These are phyloP conservation scores for Coluber constrictor DNA, from an alignment of 2,797 vertebrate genomes.

Conservation along the genomic window DNA sequence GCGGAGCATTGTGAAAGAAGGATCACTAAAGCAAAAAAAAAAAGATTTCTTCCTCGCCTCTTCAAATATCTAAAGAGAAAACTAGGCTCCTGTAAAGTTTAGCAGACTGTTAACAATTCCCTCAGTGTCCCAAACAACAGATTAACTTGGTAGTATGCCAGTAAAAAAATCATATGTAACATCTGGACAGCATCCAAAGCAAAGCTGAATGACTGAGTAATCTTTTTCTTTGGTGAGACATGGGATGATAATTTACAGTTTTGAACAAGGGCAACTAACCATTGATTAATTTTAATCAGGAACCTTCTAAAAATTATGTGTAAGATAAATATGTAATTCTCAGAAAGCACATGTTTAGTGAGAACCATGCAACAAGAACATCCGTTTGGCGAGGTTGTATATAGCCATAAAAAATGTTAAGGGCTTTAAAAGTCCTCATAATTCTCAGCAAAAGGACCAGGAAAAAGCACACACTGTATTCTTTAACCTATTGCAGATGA, in stretches of 20 bases:
- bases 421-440: slow-evolving; percentile 24
- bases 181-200: slow-evolving; percentile 77
- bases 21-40: slow-evolving; percentile 49
- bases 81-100: slow-evolving; percentile 47
- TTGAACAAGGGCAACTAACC: slow-evolving; percentile 53
- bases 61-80: slow-evolving; percentile 43
- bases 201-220: slow-evolving; percentile 72
- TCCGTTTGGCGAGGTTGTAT: slow-evolving; percentile 3
- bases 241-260: slow-evolving; percentile 72
- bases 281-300: slow-evolving; percentile 63
- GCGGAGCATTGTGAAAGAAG: slow-evolving; percentile 67
- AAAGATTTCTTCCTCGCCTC: slow-evolving; percentile 30
- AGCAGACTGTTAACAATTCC: slow-evolving; percentile 68
- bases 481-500: slow-evolving; percentile 37
- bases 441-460: slow-evolving; percentile 20
- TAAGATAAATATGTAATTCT: slow-evolving; percentile 34
- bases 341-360: slow-evolving; percentile 19
- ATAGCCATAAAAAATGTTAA: slow-evolving; percentile 25
- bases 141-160: slow-evolving; percentile 61
- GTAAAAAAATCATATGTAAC: slow-evolving; percentile 70
- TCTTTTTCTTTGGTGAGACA: slow-evolving; percentile 71
- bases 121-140: slow-evolving; percentile 72
- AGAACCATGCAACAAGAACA: not conserved
- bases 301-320: slow-evolving; percentile 50
- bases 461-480: slow-evolving; percentile 13